Evolutionary conservation across 2,888 invertebrate species (phyloP), one percentile per base, ranked within the genome.

Genomic region (Mamestra brassicae): DNA sequence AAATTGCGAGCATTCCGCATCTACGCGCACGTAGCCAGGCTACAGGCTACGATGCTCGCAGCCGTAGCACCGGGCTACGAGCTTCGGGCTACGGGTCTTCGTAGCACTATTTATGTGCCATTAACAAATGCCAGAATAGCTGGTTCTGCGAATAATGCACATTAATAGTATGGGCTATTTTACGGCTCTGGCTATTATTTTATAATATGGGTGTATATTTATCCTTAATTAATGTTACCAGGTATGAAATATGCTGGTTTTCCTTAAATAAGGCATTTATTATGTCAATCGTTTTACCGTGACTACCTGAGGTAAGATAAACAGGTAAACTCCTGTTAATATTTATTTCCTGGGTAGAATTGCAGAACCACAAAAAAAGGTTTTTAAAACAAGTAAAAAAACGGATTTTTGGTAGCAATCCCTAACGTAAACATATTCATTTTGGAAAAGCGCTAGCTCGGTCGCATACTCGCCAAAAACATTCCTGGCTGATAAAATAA

Each of bases 41-140:
- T 81, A 86, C 80, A 63, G 47, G 38, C 80, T 80, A 74, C 74
- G 57, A 17, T 45, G 64, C 57, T 76, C 75, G 87, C 81, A 77
- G 88, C 71, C 85, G 87, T 86, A 88, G 87, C 79, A 60, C 54
- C 55, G 60, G 67, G 79, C 74, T 57, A 47, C 55, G 61, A 61
- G 73, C 83, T 86, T 85, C 69, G 70, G 70, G 86, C 85, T 86
- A 88, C 87, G 78, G 76, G 73, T 61, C 63, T 71, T 70, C 76
- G 77, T 74, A 83, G 74, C 62, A 64, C 50, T 74, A 80, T 77
- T 67, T 63, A 75, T 74, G 63, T 76, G 57, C 71, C 61, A 71
- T 77, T 76, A 77, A 15, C 62, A 73, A 79, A 79, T 87, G 47
- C 70, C 71, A 71, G 36, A 71, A 7, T 10, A 73, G 36, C 68